Evolutionary conservation across 2,888 invertebrate species (phyloP), one percentile per base, ranked within the genome.

Genomic region (Megalurothrips usitatus): DNA sequence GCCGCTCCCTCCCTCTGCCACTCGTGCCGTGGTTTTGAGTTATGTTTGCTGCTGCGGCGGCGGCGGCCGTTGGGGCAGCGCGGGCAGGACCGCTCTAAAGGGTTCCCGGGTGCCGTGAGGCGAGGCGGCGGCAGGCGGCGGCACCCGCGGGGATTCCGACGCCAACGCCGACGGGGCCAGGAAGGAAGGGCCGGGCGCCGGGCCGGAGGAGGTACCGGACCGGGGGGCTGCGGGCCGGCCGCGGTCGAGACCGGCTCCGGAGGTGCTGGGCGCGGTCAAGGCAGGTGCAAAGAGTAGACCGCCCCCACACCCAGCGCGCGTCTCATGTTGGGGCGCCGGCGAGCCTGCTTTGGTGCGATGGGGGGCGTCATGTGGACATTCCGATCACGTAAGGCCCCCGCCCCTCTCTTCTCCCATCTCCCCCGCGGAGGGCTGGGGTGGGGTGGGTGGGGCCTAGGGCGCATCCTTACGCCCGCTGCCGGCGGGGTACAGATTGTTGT

Each of bases 361-460:
- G 34, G 68, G n/a, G 11, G 68, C 68, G 23, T 26, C 68, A 75
- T 75, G 68, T 26, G 23, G 68, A 26, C 23, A 75, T 75, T 75
- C 68, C 68, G 68, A 75, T 75, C 68, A 75, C 68, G 68, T 75
- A 23, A 26, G 68, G 11, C 23, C n/a, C n/a, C 68, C 68, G 68
- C n/a, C n/a, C n/a, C n/a, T n/a, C n/a, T n/a, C 34, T 43, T 6
- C 34, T 6, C 34, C 34, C 34, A 43, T 43, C 6, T 6, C 34
- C 34, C 6, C 34, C 34, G 12, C 68, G 68, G 8, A 26, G 23
- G 68, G 68, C 11, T 2, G 2, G 23, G 8, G 68, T 23, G 58
- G n/a, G 58, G 58, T 6, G 14, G 58, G 58, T 6, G 14, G 58
- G 14, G 58, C 19, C 14, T 58, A 58, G 11, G 58, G 26, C 68